Evolutionary conservation across 2,888 invertebrate species (phyloP).

Genomic region (Sinhomidia bicolor): DNA sequence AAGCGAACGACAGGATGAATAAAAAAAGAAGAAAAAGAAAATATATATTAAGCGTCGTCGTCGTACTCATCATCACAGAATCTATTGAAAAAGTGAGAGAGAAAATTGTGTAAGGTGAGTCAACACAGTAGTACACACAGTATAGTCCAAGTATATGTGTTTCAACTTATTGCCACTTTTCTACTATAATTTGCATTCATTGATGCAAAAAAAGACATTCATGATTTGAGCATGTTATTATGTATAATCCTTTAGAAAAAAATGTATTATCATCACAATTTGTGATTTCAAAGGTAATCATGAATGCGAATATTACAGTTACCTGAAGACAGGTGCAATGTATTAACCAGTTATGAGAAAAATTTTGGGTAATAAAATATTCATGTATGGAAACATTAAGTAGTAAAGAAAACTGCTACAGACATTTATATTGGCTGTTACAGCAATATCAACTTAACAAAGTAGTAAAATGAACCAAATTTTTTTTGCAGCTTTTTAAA

Average conservation of each 20-base stretch:
- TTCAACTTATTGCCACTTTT: neutral
- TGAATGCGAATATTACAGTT: neutral
- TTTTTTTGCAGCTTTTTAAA: neutral
- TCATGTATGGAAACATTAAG: neutral
- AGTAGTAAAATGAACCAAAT: neutral
- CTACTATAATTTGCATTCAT: constrained; percentile 1
- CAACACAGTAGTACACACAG: too few relatives aligned
- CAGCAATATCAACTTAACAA: too few relatives aligned
- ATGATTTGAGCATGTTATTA: neutral
- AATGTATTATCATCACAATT: neutral
- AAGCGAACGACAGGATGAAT: constrained; percentile 15
- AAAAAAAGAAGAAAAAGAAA: constrained; percentile 47
- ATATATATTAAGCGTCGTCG: constrained; percentile 74
- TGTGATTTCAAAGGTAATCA: neutral
- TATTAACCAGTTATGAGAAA: neutral
- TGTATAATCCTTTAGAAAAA: neutral
- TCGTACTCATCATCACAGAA: neutral
- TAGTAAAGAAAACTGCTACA: neutral
- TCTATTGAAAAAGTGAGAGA: neutral
- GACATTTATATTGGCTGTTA: too few relatives aligned
- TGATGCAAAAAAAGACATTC: neutral
- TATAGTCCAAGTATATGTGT: too few relatives aligned
- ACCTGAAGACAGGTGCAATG: constrained; percentile 14
- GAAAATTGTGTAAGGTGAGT: neutral
- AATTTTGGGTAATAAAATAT: neutral